Conservation (phyloP, 2,797 vertebrate genomes). For the Pogonophryne albipinna region DNA sequence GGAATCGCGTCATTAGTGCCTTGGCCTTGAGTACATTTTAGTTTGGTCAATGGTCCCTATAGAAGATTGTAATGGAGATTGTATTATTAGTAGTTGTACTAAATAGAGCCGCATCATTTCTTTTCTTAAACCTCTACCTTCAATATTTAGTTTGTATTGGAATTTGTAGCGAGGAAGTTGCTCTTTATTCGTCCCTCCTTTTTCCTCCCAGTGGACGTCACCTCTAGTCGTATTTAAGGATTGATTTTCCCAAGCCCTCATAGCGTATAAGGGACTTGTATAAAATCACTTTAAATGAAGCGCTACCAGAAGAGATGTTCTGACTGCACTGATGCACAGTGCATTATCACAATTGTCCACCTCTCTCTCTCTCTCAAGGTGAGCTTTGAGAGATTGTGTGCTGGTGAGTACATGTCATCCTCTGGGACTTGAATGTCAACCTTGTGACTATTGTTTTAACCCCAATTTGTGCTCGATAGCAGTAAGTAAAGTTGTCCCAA, state of each 20-base stretch:
- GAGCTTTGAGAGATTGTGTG: constrained; percentile 35
- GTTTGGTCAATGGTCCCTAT: not conserved
- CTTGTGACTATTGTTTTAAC: constrained; percentile 26
- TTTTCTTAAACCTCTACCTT: not conserved
- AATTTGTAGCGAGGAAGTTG: not conserved
- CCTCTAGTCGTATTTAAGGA: constrained; percentile 14
- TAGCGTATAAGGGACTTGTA: constrained; percentile 8
- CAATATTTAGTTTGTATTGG: not conserved
- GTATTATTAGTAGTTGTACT: not conserved
- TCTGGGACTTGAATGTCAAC: constrained; percentile 29
- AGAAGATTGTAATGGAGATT: not conserved
- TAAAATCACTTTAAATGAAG: constrained; percentile 40
- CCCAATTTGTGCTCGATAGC: constrained; percentile 1
- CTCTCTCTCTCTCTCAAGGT: constrained; percentile 22
- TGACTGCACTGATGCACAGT: constrained; percentile 28
- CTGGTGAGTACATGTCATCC: constrained; percentile 11
- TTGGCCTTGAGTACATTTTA: constrained; percentile 1
- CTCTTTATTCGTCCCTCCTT: not conserved
- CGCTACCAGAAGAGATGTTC: constrained; percentile 17
- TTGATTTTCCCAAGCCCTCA: constrained; percentile 26
- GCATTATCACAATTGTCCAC: constrained; percentile 27
- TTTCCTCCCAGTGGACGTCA: constrained; percentile 3
- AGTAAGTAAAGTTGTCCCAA: not conserved
- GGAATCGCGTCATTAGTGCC: not conserved
- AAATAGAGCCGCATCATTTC: not conserved